Evolutionary conservation across 2,797 vertebrate species (phyloP).

Genomic region (Enteromius paludinosus): DNA sequence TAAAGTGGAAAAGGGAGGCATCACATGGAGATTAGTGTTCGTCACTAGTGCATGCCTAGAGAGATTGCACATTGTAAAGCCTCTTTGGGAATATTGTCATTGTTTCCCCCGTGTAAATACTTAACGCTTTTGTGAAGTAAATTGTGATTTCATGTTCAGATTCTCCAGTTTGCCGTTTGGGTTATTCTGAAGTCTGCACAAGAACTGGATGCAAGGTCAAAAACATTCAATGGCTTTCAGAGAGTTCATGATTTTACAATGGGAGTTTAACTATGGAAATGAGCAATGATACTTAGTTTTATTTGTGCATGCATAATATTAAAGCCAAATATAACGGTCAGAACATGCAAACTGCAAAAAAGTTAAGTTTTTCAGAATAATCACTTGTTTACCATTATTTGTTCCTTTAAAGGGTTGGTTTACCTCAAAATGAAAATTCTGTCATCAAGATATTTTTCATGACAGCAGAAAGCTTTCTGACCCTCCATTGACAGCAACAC

Average conservation of each 20-base stretch:
- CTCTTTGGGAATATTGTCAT: conserved; percentile 82
- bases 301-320: too few species aligned
- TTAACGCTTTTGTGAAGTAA: conserved; percentile 91
- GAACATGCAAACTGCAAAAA: too few species aligned
- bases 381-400: too few species aligned
- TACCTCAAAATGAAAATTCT: too few species aligned
- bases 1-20: conserved; percentile 81
- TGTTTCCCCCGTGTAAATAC: conserved; percentile 91
- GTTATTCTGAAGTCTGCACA: not conserved
- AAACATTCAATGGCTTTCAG: not conserved
- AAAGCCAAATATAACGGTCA: not conserved
- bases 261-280: not conserved
- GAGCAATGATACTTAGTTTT: too few species aligned
- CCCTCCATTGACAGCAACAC: too few species aligned
- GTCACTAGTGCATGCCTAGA: conserved; percentile 87
- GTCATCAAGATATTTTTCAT: too few species aligned
- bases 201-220: not conserved
- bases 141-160: conserved; percentile 77
- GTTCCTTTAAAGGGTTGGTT: too few species aligned
- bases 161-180: not conserved
- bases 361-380: too few species aligned
- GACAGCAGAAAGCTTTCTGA: too few species aligned
- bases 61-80: conserved; percentile 89
- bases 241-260: too few species aligned
- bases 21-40: conserved; percentile 71